Conservation (phyloP, 2,888 invertebrate genomes). For the Phasia obesa region DNA sequence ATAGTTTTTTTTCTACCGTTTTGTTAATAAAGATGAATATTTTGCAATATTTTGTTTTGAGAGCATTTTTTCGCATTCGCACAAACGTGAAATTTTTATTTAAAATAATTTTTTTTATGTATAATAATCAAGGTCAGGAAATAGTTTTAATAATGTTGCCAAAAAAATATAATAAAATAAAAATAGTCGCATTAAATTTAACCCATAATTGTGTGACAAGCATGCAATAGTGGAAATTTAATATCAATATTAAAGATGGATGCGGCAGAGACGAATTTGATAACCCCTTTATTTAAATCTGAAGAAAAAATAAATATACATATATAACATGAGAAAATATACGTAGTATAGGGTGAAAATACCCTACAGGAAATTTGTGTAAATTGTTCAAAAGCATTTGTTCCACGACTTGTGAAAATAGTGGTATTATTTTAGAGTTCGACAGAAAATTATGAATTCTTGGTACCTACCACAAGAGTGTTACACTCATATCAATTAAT, state of each 20-base stretch:
- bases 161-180: conserved; percentile 49
- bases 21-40: conserved; percentile 31
- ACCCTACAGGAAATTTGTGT: no score
- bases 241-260: background rate
- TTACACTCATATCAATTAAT: no score
- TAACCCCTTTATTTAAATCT: no score
- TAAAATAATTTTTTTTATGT: conserved; percentile 52
- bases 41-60: conserved; percentile 43
- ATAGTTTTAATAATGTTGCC: conserved; percentile 60
- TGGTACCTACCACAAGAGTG: no score
- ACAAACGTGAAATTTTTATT: conserved; percentile 60
- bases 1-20: background rate
- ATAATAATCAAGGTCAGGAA: conserved; percentile 65
- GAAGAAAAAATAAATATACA: no score
- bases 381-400: no score
- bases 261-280: no score
- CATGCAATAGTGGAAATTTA: conserved; percentile 53
- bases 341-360: no score
- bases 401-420: no score
- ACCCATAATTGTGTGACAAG: conserved; percentile 55
- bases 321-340: no score
- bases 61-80: conserved; percentile 40
- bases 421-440: no score
- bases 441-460: no score
- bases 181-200: conserved; percentile 26